Conservation (phyloP, 2,888 invertebrate species). For the Rhagium mordax region DNA sequence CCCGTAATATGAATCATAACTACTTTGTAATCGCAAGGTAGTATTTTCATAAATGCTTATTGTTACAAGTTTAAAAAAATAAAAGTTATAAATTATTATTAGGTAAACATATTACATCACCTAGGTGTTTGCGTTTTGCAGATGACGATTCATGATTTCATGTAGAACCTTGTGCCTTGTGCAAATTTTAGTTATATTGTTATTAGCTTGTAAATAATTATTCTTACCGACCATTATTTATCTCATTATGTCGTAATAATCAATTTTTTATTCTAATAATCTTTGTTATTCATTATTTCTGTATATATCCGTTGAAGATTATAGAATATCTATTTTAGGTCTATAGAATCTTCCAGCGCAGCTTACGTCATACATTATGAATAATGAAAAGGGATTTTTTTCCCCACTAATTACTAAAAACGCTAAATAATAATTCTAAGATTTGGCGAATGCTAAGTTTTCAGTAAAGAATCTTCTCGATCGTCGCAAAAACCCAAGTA, state of each 20-base stretch:
- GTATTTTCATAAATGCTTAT: conserved; percentile 3
- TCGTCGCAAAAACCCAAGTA: no score
- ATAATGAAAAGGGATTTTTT: neutral
- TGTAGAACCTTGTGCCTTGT: conserved; percentile 25
- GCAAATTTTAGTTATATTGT: conserved; percentile 30
- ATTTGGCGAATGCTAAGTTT: no score
- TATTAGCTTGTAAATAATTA: conserved; percentile 26
- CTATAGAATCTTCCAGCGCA: neutral
- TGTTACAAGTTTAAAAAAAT: conserved; percentile 21
- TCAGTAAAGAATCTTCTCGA: no score
- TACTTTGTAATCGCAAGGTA: neutral
- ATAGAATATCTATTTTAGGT: conserved; percentile 8
- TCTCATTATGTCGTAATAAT: conserved; percentile 20
- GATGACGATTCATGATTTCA: conserved; percentile 30
- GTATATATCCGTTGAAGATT: neutral
- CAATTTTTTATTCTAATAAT: conserved; percentile 5
- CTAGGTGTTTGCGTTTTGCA: conserved; percentile 9
- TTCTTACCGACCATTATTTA: conserved; percentile 16
- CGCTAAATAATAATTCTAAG: no score
- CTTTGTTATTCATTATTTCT: conserved; percentile 1
- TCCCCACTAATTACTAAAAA: neutral
- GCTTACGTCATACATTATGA: neutral
- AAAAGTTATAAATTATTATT: conserved; percentile 27
- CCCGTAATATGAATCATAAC: conserved; percentile 14
- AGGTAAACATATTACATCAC: conserved; percentile 28